phyloP scores from a whole-genome alignment of 2,888 invertebrate genomes.

The Lasioglossum lativentre region DNA sequence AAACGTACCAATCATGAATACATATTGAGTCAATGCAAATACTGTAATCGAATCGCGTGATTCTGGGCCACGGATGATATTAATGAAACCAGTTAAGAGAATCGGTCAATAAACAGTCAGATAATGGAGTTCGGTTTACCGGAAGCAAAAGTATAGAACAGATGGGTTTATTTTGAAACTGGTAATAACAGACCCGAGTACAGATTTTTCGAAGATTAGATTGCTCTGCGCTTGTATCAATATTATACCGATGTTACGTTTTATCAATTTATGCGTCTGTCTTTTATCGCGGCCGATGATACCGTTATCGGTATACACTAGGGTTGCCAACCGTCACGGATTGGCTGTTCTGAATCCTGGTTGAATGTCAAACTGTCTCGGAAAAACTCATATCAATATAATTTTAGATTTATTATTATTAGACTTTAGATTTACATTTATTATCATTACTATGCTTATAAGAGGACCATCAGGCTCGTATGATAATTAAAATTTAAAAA shows the following conservation, averaged over 20 bases:
- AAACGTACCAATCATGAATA: conserved; percentile 8
- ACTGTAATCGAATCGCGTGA: neutral
- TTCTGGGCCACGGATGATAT: neutral
- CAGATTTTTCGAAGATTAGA: neutral
- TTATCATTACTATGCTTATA: too few species aligned
- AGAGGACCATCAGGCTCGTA: too few species aligned
- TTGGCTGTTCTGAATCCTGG: too few species aligned
- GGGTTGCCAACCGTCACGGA: too few species aligned
- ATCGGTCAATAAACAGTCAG: neutral
- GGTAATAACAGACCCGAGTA: neutral
- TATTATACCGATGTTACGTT: neutral
- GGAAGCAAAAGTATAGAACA: neutral
- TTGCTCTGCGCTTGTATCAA: neutral
- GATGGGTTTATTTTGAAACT: conserved; percentile 1
- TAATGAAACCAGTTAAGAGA: neutral
- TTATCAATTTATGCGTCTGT: neutral
- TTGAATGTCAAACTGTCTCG: too few species aligned
- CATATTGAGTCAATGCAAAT: conserved; percentile 1
- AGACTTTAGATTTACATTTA: too few species aligned
- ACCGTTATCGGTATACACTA: conserved; percentile 15
- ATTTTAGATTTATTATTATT: too few species aligned
- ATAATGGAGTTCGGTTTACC: neutral
- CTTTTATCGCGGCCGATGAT: conserved; percentile 30
- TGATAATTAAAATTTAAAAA: too few species aligned
- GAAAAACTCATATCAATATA: too few species aligned